Percentiles rank a stretch among this genome's conserved stretches.
Evolutionary conservation across 2,113 vertebrate species (phyloP).

Genomic region (Gadus macrocephalus): DNA sequence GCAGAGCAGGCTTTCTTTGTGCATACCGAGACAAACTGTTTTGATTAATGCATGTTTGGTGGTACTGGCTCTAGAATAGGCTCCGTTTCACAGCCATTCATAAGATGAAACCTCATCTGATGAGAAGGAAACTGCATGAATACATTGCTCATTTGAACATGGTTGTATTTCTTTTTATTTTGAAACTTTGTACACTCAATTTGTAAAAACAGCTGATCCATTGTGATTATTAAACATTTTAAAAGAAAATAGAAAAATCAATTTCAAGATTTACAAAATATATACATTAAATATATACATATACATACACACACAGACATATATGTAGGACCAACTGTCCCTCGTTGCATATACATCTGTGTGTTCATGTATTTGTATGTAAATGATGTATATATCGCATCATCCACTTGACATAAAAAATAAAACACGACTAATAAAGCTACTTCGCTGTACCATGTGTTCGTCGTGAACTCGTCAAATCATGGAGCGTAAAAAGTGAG

Average conservation of each 20-base stretch:
- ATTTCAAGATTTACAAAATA: constrained; percentile 64
- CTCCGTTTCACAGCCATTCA: neutral
- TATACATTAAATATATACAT: constrained; percentile 70
- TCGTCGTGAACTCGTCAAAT: constrained; percentile 9
- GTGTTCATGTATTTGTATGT: constrained; percentile 63
- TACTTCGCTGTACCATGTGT: neutral
- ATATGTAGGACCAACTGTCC: constrained; percentile 26
- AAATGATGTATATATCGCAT: constrained; percentile 62
- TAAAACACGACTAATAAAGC: neutral
- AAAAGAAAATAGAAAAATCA: constrained; percentile 38
- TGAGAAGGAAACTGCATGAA: neutral
- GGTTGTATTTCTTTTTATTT: constrained; percentile 14
- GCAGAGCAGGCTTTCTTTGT: too few species aligned
- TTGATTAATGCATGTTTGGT: too few species aligned
- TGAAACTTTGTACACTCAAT: constrained; percentile 15
- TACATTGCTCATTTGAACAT: neutral
- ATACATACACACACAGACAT: constrained; percentile 62
- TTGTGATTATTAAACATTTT: constrained; percentile 36
- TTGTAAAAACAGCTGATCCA: constrained; percentile 9
- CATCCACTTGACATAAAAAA: constrained; percentile 23
- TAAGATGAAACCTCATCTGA: neutral
- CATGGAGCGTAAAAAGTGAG: too few species aligned
- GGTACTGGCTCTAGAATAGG: too few species aligned
- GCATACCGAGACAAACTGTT: too few species aligned
- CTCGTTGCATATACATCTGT: constrained; percentile 47